These are phyloP conservation scores for Nymphicus hollandicus DNA, from an alignment of 2,113 vertebrate genomes.

Conservation along the genomic window DNA sequence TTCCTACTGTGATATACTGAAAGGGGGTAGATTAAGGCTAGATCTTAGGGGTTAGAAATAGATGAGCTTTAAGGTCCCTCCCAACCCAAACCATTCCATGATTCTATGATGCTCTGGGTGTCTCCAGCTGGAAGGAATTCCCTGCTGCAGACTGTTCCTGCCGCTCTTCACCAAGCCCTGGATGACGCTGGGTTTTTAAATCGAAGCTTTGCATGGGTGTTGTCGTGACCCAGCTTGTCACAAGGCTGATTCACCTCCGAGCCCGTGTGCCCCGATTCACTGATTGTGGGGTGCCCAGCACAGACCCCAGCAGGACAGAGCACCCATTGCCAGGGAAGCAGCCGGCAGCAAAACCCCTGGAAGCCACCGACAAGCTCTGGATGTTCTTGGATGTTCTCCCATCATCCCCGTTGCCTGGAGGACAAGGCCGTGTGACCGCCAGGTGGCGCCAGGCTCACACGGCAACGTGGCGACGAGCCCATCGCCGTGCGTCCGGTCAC, in stretches of 20 bases:
- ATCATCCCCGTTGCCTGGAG: fast-evolving
- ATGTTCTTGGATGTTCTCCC: fast-evolving
- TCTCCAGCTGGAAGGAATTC: background rate
- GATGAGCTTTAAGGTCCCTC: background rate
- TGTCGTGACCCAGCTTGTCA: fast-evolving
- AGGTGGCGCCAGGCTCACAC: conserved; percentile 5
- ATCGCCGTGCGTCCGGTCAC: background rate
- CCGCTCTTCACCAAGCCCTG: background rate
- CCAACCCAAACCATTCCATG: background rate
- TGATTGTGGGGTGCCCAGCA: background rate
- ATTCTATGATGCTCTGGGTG: background rate
- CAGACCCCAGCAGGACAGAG: background rate
- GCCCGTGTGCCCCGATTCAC: background rate
- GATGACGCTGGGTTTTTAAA: background rate
- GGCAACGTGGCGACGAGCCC: background rate
- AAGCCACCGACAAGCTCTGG: background rate
- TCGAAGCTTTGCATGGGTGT: background rate
- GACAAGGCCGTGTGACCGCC: background rate
- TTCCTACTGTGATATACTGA: background rate
- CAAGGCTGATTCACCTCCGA: fast-evolving
- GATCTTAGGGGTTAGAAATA: background rate
- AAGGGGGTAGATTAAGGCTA: background rate
- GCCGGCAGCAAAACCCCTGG: background rate
- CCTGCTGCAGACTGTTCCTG: background rate
- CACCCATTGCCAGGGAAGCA: fast-evolving